Evolutionary conservation across 1,140 invertebrate genomes (phyloP).

Genomic region (Drosophila sturtevanti): DNA sequence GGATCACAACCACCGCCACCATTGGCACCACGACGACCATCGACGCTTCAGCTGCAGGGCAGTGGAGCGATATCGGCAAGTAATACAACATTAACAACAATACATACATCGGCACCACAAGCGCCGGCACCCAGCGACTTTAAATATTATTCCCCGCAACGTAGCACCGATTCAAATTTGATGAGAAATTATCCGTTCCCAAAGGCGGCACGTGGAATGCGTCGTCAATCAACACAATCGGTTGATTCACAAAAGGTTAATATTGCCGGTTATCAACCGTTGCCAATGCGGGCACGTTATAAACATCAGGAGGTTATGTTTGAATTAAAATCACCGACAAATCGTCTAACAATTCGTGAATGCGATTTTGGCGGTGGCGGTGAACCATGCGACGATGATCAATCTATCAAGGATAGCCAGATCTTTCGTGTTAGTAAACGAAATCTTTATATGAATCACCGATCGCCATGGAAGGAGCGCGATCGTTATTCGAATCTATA

Average conservation of each 20-base stretch:
- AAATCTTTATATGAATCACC: conserved; percentile 83
- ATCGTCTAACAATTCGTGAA: conserved; percentile 80
- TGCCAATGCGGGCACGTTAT: conserved; percentile 74
- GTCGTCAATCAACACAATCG: conserved; percentile 76
- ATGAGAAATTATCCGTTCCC: conserved; percentile 76
- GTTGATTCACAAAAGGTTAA: conserved; percentile 80
- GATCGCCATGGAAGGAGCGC: conserved; percentile 81
- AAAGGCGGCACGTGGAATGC: conserved; percentile 72
- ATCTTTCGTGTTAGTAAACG: conserved; percentile 83
- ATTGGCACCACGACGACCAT: conserved; percentile 68
- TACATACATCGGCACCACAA: conserved; percentile 67
- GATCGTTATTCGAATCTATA: conserved; percentile 82
- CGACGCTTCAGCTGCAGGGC: conserved; percentile 69
- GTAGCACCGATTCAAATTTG: conserved; percentile 60
- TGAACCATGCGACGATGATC: conserved; percentile 82
- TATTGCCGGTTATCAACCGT: conserved; percentile 71
- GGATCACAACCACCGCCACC: conserved; percentile 38
- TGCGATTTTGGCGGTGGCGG: conserved; percentile 82
- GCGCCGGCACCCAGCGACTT: conserved; percentile 75
- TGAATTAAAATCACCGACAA: conserved; percentile 80
- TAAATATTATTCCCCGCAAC: conserved; percentile 82
- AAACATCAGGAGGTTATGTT: conserved; percentile 82
- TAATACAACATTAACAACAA: conserved; percentile 66
- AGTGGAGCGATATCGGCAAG: conserved; percentile 63
- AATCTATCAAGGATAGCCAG: conserved; percentile 82